Evolutionary conservation across 2,888 invertebrate genomes (phyloP).

Genomic region (Micropterix aruncella): DNA sequence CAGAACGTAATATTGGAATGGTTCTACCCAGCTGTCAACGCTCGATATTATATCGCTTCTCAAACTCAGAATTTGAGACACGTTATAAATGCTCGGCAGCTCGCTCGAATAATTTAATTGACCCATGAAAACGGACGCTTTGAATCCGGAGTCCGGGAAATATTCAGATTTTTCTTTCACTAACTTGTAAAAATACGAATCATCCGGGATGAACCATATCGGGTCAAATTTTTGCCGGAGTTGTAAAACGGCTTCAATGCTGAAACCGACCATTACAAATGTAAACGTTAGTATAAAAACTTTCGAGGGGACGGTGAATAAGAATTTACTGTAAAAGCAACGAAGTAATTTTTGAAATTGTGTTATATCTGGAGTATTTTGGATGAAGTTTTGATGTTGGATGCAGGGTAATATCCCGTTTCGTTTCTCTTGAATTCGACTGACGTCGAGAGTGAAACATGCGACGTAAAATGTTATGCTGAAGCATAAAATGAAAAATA

Average conservation of each 20-base stretch:
- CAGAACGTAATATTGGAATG: slow-evolving; percentile 47
- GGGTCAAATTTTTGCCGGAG: slow-evolving; percentile 69
- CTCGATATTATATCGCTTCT: slow-evolving; percentile 36
- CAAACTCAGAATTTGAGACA: slow-evolving; percentile 36
- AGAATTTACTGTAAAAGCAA: slow-evolving; percentile 43
- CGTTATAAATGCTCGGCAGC: slow-evolving; percentile 38
- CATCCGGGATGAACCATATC: slow-evolving; percentile 63
- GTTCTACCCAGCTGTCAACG: slow-evolving; percentile 47
- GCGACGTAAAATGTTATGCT: slow-evolving; percentile 74
- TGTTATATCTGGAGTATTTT: slow-evolving; percentile 38
- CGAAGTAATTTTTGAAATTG: slow-evolving; percentile 43
- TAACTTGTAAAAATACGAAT: slow-evolving; percentile 51
- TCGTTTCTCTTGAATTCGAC: slow-evolving; percentile 42
- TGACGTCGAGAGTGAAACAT: slow-evolving; percentile 57
- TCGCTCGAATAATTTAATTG: slow-evolving; percentile 49
- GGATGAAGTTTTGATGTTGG: slow-evolving; percentile 39
- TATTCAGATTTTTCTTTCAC: slow-evolving; percentile 36
- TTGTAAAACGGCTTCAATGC: slow-evolving; percentile 43
- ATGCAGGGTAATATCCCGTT: slow-evolving; percentile 57
- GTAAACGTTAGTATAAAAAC: slow-evolving; percentile 45
- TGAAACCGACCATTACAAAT: slow-evolving; percentile 41
- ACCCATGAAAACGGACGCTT: slow-evolving; percentile 52
- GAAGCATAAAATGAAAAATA: slow-evolving; percentile 59
- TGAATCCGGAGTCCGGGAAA: slow-evolving; percentile 50
- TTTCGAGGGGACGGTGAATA: slow-evolving; percentile 55